Conservation (phyloP, 2,888 invertebrate species). For the Cyclophora albipunctata region DNA sequence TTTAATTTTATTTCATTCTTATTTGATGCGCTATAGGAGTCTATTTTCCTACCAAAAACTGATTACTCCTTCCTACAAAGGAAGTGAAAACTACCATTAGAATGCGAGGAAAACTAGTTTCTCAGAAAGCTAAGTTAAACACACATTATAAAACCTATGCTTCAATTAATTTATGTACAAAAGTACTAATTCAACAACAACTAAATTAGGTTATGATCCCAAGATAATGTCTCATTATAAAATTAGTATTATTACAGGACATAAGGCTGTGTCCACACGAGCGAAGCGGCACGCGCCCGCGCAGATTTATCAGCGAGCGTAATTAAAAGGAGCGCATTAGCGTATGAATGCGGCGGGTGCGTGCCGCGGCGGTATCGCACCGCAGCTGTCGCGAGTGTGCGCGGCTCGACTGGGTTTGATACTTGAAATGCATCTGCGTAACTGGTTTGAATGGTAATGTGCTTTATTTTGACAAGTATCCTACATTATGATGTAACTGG, state of each 20-base stretch:
- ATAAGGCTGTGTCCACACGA: slow-evolving; percentile 53
- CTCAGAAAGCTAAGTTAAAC: too few species aligned
- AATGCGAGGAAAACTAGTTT: too few species aligned
- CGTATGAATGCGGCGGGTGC: slow-evolving; percentile 52
- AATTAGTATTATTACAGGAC: too few species aligned
- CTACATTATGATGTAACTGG: neutral
- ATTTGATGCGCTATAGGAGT: too few species aligned
- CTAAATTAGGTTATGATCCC: too few species aligned
- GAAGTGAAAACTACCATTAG: too few species aligned
- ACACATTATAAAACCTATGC: too few species aligned
- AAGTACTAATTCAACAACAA: too few species aligned
- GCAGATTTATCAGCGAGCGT: slow-evolving; percentile 69
- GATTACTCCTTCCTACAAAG: too few species aligned
- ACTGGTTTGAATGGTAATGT: neutral
- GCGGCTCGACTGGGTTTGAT: slow-evolving; percentile 28
- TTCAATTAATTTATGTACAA: too few species aligned
- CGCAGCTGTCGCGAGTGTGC: slow-evolving; percentile 55
- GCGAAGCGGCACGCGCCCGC: slow-evolving; percentile 49
- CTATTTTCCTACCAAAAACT: too few species aligned
- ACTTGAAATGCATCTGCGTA: slow-evolving; percentile 18
- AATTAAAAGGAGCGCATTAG: slow-evolving; percentile 72
- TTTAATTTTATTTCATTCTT: too few species aligned
- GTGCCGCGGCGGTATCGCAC: slow-evolving; percentile 44
- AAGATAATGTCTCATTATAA: neutral
- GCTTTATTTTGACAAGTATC: neutral